Evolutionary conservation across 2,113 vertebrate genomes (phyloP).

Genomic region (Casuarius casuarius): DNA sequence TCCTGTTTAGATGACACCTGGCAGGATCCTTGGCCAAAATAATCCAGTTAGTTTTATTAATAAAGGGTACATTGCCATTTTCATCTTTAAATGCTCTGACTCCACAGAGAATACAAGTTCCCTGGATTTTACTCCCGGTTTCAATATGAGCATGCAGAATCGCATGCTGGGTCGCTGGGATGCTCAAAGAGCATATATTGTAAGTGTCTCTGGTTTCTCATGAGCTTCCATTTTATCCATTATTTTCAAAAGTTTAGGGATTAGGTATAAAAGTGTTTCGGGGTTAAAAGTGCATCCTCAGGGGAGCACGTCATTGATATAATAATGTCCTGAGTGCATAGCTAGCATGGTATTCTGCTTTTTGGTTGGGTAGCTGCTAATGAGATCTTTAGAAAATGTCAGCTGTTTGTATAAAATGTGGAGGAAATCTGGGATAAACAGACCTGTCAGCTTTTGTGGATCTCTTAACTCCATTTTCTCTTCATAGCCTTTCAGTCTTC

Average conservation of each 20-base stretch:
- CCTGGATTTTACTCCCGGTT: background rate
- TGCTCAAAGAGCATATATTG: background rate
- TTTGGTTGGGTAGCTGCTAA: background rate
- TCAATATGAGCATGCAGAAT: background rate
- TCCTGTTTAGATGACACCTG: background rate
- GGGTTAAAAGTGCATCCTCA: background rate
- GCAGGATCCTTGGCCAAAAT: background rate
- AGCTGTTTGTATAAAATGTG: conserved; percentile 2
- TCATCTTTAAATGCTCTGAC: background rate
- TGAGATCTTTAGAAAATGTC: conserved; percentile 17
- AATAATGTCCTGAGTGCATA: background rate
- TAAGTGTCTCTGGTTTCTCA: background rate
- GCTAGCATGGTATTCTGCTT: background rate
- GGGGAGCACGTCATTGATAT: background rate
- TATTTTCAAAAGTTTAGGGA: background rate
- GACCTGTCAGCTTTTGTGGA: background rate
- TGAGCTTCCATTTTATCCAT: background rate
- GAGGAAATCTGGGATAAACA: conserved; percentile 10
- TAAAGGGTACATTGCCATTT: background rate
- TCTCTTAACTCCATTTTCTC: background rate
- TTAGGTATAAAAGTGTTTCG: background rate
- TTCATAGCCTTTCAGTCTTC: background rate
- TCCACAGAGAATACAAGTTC: background rate
- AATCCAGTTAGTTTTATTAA: background rate
- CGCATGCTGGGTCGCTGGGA: background rate